These are phyloP conservation scores for Bergia puertoricense DNA, from an alignment of 92 coral and sea anemone genomes.

Conservation along the genomic window DNA sequence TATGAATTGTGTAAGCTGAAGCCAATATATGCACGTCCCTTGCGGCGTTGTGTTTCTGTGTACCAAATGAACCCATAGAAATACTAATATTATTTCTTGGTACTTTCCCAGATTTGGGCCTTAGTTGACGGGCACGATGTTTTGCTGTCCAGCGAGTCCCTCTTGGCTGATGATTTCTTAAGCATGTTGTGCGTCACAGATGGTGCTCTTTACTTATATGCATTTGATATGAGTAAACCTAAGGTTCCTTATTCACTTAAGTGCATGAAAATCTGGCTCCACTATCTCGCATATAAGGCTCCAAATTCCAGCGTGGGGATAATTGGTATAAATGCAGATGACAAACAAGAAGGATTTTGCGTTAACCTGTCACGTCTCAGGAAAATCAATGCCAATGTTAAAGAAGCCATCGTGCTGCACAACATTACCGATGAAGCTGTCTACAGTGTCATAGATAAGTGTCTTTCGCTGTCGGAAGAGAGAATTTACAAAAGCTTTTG, in stretches of 20 bases:
- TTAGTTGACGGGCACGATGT: background rate
- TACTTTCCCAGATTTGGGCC: background rate
- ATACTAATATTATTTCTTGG: background rate
- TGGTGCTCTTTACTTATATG: background rate
- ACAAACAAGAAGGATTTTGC: background rate
- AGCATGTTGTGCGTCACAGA: too few species aligned
- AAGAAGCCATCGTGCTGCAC: background rate
- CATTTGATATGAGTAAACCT: conserved; percentile 1
- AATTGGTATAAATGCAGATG: background rate
- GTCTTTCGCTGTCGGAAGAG: background rate
- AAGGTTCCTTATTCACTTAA: background rate
- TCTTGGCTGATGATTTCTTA: too few species aligned
- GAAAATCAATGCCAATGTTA: conserved; percentile 13
- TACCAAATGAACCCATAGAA: background rate
- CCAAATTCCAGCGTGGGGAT: conserved; percentile 16
- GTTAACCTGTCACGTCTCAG: background rate
- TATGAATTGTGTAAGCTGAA: too few species aligned
- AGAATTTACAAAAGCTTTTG: background rate
- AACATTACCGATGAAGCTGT: background rate
- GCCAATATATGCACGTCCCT: too few species aligned
- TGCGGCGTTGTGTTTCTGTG: background rate
- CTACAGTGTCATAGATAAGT: background rate
- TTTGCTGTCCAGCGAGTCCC: background rate
- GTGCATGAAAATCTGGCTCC: conserved; percentile 19
- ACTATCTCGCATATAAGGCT: conserved; percentile 16